Conservation (phyloP, 2,888 invertebrate species). For the Exocentrus adspersus region DNA sequence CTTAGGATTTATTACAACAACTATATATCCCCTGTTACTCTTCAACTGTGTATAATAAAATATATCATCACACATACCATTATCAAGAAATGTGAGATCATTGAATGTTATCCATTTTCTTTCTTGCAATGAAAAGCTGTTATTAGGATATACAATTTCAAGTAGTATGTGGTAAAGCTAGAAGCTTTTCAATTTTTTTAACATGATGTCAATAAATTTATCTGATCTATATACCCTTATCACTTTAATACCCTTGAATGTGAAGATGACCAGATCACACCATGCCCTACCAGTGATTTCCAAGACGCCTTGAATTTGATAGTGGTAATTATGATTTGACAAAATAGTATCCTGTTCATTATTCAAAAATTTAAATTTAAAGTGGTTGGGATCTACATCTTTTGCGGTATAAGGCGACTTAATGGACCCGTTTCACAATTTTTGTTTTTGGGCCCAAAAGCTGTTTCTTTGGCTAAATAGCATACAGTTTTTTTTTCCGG, state of each 20-base stretch:
- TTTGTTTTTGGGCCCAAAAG: no score
- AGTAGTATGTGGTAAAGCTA: constrained; percentile 6
- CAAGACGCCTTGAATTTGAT: constrained; percentile 20
- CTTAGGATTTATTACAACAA: constrained; percentile 1
- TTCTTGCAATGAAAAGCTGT: background rate
- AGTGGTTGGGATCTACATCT: background rate
- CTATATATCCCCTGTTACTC: constrained; percentile 7
- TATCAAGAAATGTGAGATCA: constrained; percentile 5
- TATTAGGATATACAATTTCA: constrained; percentile 6
- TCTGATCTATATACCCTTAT: background rate
- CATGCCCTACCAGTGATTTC: constrained; percentile 12
- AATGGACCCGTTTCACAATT: no score
- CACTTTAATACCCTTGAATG: constrained; percentile 17
- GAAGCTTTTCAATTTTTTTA: constrained; percentile 5
- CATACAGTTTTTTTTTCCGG: no score
- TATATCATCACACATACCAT: constrained; percentile 1
- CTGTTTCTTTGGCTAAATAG: no score
- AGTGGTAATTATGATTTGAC: constrained; percentile 12
- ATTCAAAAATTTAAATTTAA: background rate
- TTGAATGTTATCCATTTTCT: constrained; percentile 8
- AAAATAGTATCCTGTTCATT: background rate
- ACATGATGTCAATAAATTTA: background rate
- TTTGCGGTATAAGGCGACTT: constrained; percentile 1
- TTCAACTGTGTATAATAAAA: constrained; percentile 11
- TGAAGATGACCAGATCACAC: constrained; percentile 21